Evolutionary conservation across 2,888 invertebrate genomes (phyloP).

Genomic region (Cylloceria caligata): DNA sequence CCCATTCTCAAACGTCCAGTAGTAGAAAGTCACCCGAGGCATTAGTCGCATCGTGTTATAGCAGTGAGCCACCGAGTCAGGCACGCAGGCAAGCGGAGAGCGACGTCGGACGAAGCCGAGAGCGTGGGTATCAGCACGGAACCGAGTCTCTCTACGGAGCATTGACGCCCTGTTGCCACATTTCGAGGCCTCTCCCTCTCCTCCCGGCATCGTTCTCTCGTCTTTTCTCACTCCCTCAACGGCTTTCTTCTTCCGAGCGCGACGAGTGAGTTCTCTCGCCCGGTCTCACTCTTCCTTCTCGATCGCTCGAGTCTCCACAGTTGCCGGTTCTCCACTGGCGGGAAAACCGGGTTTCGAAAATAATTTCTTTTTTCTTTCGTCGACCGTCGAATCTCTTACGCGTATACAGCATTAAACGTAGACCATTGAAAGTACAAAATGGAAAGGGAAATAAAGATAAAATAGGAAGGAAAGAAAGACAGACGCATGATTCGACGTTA

Average conservation of each 20-base stretch:
- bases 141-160: constrained; percentile 81
- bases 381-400: too few relatives aligned
- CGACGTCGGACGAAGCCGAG: constrained; percentile 77
- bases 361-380: background rate
- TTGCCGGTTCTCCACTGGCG: constrained; percentile 78
- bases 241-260: constrained; percentile 47
- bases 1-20: constrained; percentile 77
- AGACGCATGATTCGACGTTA: background rate
- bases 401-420: too few relatives aligned
- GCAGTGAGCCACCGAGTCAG: constrained; percentile 53
- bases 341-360: constrained; percentile 83
- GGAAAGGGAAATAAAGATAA: background rate
- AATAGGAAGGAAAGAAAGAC: background rate
- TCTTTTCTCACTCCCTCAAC: constrained; percentile 59
- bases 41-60: constrained; percentile 72
- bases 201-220: constrained; percentile 26
- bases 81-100: constrained; percentile 54
- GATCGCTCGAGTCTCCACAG: constrained; percentile 48
- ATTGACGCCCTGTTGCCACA: constrained; percentile 83
- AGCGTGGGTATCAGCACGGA: constrained; percentile 85
- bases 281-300: constrained; percentile 67
- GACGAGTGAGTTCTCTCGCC: constrained; percentile 17
- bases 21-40: constrained; percentile 83
- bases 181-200: constrained; percentile 80
- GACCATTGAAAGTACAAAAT: too few relatives aligned